Conservation (phyloP, 2,113 vertebrate genomes). For the Marcusenius ussheri region DNA sequence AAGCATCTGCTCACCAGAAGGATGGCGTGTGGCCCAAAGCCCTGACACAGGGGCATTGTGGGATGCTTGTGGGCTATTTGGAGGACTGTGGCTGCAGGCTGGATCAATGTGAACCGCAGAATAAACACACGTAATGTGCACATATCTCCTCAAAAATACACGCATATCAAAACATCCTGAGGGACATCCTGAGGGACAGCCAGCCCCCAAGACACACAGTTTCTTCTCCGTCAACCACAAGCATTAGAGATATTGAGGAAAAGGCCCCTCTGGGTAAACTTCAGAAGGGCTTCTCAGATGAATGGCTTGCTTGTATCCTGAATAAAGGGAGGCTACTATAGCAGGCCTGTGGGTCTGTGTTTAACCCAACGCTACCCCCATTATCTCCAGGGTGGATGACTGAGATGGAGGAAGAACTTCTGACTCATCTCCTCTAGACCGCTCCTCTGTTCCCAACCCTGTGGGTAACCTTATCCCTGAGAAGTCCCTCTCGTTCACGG, state of each 20-base stretch:
- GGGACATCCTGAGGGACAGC: not conserved
- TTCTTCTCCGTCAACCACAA: not conserved
- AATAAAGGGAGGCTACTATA: not conserved
- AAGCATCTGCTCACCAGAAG: conserved; percentile 9
- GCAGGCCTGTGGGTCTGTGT: not conserved
- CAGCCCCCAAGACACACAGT: not conserved
- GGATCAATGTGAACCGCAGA: conserved; percentile 18
- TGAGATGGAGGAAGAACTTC: not conserved
- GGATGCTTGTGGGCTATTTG: conserved; percentile 9
- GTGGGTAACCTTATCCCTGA: not conserved
- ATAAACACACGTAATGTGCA: not conserved
- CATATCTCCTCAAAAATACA: not conserved
- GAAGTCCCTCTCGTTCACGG: not conserved
- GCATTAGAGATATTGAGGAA: not conserved
- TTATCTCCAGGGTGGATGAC: not conserved
- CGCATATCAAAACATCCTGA: not conserved
- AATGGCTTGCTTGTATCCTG: not conserved
- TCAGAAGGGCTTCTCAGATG: not conserved
- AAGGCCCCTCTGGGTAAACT: not conserved
- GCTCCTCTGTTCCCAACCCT: not conserved
- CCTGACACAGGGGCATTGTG: not conserved
- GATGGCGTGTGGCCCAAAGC: not conserved
- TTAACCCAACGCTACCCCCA: not conserved
- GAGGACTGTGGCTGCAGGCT: conserved; percentile 19
- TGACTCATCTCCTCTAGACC: not conserved